Base-by-base conservation (phyloP, 2,113 vertebrate species). In the Leucopsar rothschildi region DNA sequence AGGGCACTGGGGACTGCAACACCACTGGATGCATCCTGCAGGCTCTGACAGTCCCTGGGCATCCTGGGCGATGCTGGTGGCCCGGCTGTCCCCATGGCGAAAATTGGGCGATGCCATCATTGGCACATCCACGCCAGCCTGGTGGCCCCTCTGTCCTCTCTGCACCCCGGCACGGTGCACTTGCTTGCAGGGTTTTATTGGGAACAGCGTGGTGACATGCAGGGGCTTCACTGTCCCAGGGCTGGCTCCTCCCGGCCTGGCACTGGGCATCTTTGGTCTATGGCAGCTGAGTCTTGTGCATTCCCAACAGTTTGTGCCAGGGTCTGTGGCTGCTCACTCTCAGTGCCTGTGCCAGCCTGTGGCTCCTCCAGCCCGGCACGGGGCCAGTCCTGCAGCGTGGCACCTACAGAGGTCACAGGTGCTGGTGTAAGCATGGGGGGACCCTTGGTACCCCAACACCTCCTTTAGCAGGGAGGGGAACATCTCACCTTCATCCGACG, bases 191-290 rank as follows among this genome's bases (percentile, higher is more conserved):
- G 86, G 86, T 50, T 92, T 75, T 68, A 42, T 37, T 65, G 40
- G 94, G 86, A 61, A 17, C 60, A 61, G 75, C 5, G 31, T 83
- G 10, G 83, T 44, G 6, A 70, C 92, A 93, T 94, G 91, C 95
- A 78, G 80, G 88, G 84, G 78, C 73, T 79, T 96, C 95, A 96
- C 61, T 82, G 89, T 71, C 89, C 95, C 66, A 15, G 70, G 66
- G 93, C 86, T 2, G 91, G 86, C 73, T 96, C 81, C 65, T 64
- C 86, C 28, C 0, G 9, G 55, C 77, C 89, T 0, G 5, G 65
- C 85, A 65, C 85, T 1, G 29, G 63, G 45, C 28, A 1, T 96
- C 96, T 96, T 97, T 97, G 96, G 96, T 96, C 94, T 92, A 49
- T 1, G 55, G 84, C 82, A 76, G 88, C 93, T 65, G 95, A 90